phyloP scores from a whole-genome alignment of 2,797 vertebrate genomes.

The Hydrophis major region DNA sequence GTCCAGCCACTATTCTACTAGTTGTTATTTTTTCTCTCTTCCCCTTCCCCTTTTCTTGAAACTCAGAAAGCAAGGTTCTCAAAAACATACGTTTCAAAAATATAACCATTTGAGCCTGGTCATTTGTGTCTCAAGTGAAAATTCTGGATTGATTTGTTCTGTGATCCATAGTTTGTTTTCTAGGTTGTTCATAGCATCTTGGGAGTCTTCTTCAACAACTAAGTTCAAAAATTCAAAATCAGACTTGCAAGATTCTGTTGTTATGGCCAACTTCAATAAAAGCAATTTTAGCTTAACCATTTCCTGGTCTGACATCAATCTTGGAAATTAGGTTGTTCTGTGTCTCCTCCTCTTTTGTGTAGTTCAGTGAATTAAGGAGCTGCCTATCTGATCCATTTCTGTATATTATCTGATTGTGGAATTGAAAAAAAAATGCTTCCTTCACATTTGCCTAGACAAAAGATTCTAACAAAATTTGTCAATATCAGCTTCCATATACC shows the following conservation, averaged over 20 bases:
- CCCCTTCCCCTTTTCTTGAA: not conserved
- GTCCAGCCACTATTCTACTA: not conserved
- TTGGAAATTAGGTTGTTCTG: not conserved
- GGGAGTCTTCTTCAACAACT: not conserved
- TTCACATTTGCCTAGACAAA: not conserved
- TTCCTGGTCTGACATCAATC: not conserved
- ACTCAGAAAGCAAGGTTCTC: not conserved
- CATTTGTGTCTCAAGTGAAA: not conserved
- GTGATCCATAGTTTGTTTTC: not conserved
- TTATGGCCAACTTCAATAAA: not conserved
- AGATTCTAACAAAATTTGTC: not conserved
- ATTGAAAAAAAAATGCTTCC: not conserved
- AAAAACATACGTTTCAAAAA: not conserved
- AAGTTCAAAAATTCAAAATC: not conserved
- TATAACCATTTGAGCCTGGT: not conserved
- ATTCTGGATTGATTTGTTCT: not conserved
- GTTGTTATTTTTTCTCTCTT: not conserved
- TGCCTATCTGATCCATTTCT: not conserved
- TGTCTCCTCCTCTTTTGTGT: not conserved
- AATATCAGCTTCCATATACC: not conserved
- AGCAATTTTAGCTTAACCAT: not conserved
- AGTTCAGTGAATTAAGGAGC: not conserved
- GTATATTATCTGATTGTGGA: not conserved
- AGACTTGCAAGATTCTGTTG: not conserved
- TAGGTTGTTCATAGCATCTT: not conserved